Evolutionary conservation across 37 sponge, comb jelly and placozoan species (phyloP), one percentile per base, ranked within the genome.

Genomic region (Halisarca cf. caerulea): DNA sequence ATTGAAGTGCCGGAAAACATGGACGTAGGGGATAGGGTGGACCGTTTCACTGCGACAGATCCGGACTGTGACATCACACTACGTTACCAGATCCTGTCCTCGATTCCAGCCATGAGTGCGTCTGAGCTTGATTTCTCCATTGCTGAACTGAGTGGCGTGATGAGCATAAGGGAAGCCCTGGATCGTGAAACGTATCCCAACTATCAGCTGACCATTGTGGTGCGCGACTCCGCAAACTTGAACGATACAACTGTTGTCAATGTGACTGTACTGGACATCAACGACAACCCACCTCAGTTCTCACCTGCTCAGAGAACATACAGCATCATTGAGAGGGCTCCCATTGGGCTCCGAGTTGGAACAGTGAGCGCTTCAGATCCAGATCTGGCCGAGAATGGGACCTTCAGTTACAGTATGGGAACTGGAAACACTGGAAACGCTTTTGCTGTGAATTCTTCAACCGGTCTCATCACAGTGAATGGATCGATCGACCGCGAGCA

Each of bases 211-310:
- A 74, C 77, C 9, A 37, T 74, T 40, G 36, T 37, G n/a, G 77
- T 43, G 24, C 2, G 24, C 21, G 77, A 74, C 45, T 41, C 77
- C 6, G 77, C 44, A 1, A 37, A 40, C 41, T 42, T 44, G 1
- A 43, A 2, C 24, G 43, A 74, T 44, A 74, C 77, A 1, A 43
- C 77, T 39, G 25, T 43, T 9, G 80, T 95, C 40, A 73, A 44
- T 0, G 64, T 95, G 8, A 82, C 45, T 3, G 86, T 95, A n/a
- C 35, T 68, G 25, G 95, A 95, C 68, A 66, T 58, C 24, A 94
- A 94, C 58, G 94, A 94, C 81, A 94, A 94, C 82, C 3, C 57
- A 0, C 94, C 94, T 3, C 37, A 0, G 11, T 94, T 94, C 42
- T 23, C 43, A 2, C 27, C 45, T 18, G 18, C 60, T 5, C 60